Evolutionary conservation across 2,113 vertebrate species (phyloP).

Genomic region (Petroica traversi): DNA sequence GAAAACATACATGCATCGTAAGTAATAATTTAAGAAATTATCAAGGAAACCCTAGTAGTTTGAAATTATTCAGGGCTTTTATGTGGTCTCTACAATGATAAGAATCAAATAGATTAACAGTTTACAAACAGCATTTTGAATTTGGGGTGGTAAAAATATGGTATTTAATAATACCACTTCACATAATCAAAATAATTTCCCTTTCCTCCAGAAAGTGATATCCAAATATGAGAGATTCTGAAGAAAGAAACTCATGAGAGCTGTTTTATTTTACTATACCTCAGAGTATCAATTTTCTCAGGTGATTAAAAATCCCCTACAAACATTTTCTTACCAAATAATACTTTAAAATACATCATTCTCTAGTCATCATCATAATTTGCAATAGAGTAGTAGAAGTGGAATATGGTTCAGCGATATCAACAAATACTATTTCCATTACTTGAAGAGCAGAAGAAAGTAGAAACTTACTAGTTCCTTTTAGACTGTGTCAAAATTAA

Average conservation of each 20-base stretch:
- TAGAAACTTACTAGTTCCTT: not conserved
- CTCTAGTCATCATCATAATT: not conserved
- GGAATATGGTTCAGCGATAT: not conserved
- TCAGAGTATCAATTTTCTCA: not conserved
- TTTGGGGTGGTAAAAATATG: not conserved
- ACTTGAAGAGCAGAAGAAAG: not conserved
- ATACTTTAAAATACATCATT: not conserved
- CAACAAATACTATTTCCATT: not conserved
- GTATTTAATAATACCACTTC: not conserved
- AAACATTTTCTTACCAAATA: not conserved
- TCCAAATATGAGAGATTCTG: not conserved
- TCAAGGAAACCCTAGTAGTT: not conserved
- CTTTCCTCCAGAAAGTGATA: not conserved
- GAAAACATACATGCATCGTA: not conserved
- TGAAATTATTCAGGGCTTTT: not conserved
- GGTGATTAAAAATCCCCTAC: not conserved
- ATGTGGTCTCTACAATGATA: not conserved
- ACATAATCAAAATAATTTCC: not conserved
- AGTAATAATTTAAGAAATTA: not conserved
- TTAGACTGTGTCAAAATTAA: not conserved
- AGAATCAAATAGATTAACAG: not conserved
- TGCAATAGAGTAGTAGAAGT: not conserved
- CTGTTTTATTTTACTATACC: not conserved
- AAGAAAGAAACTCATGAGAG: not conserved
- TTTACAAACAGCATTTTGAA: not conserved